Base-by-base conservation (phyloP, 2,113 vertebrate genomes). In the Tringa solitaria region DNA sequence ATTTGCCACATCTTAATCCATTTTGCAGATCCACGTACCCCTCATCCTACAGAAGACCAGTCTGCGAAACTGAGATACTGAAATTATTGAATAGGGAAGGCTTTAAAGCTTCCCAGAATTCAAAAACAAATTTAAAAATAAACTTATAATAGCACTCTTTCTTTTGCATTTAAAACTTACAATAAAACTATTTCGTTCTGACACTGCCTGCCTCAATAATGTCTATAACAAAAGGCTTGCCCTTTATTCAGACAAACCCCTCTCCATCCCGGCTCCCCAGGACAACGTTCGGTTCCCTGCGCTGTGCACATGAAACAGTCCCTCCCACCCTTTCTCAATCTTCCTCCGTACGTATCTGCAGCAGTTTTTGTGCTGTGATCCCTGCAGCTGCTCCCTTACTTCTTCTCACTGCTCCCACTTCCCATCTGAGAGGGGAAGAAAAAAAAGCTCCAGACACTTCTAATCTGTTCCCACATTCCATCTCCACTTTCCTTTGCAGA, bases 331-430 rank as follows among this genome's bases (percentile, higher is more conserved):
- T 75, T 83, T 63, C 88, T 60, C 90, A 46, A 7, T 77, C 79
- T 86, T 92, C 80, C 73, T 63, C 30, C 77, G 14, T 33, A 68
- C 53, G 6, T 61, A n/a, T 81, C 89, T 95, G 74, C 95, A 97
- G 94, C 89, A 96, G 92, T 84, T 96, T 89, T 27, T 61, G 20
- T 39, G 86, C 89, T 92, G 80, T 50, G 77, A 92, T 96, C 80
- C 80, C 91, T 95, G 87, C 95, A 96, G 95, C 91, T 96, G 95
- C 93, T 96, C 92, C 89, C 80, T 84, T 65, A 30, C 77, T 93
- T 50, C 87, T 97, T 96, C 92, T 97, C 96, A 92, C 95, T 70
- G 96, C 93, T 97, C 95, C 94, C 95, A 96, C 94, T 92, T 91
- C 91, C 96, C 93, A 96, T 96, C 94, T 95, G 94, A 96, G 50